These are phyloP conservation scores for Cerastis leucographa DNA, from an alignment of 2,888 invertebrate genomes.

Conservation along the genomic window DNA sequence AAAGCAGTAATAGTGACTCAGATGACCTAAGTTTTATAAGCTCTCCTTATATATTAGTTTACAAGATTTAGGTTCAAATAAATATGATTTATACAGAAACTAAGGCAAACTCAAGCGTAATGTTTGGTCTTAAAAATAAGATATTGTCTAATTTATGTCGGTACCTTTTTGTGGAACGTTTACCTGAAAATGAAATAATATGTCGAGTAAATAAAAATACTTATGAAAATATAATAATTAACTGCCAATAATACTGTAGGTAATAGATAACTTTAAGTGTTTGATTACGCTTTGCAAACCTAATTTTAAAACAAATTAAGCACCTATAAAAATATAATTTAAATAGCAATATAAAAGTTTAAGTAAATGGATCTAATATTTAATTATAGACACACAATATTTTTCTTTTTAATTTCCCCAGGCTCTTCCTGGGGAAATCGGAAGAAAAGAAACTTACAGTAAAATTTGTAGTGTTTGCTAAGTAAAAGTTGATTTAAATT, in stretches of 20 bases:
- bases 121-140: slow-evolving; percentile 6
- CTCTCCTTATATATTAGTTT: slow-evolving; percentile 39
- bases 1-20: slow-evolving; percentile 20
- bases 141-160: background rate
- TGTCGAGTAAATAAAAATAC: no score
- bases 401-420: background rate
- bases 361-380: background rate
- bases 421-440: no score
- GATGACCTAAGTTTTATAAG: slow-evolving; percentile 26
- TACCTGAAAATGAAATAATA: background rate
- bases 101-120: slow-evolving; percentile 2
- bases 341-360: background rate
- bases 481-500: background rate
- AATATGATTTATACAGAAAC: slow-evolving; percentile 30
- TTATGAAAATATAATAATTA: no score
- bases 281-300: slow-evolving; percentile 13
- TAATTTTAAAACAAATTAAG: slow-evolving; percentile 22
- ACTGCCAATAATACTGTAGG: no score
- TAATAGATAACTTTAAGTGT: no score
- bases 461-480: background rate
- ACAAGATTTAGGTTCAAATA: slow-evolving; percentile 8
- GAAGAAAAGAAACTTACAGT: background rate
- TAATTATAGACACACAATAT: background rate
- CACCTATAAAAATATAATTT: slow-evolving; percentile 17
- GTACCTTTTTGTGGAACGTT: slow-evolving; percentile 8